A percentile compares a stretch with the other conserved stretches of the same genome.
Conservation (phyloP, 1,140 invertebrate species). For the Saccostrea glomerata region DNA sequence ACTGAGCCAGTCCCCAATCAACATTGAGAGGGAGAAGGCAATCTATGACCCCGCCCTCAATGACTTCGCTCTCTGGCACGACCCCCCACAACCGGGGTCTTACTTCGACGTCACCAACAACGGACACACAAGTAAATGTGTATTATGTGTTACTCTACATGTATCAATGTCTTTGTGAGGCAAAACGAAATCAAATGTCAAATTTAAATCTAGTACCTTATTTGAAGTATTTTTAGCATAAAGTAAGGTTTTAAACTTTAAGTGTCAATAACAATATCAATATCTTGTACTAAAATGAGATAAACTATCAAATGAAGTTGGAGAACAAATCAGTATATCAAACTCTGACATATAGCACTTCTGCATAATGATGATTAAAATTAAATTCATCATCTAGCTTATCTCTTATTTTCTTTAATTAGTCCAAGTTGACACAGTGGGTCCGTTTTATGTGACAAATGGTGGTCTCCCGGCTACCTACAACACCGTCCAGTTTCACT, state of each 20-base stretch:
- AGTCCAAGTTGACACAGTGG: slow-evolving; percentile 66
- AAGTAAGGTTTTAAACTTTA: no score
- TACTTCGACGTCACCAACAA: slow-evolving; percentile 71
- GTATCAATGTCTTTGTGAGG: no score
- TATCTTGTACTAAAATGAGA: background rate
- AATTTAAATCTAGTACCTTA: no score
- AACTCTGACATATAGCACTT: no score
- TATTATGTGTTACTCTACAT: no score
- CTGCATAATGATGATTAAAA: no score
- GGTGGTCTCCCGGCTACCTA: slow-evolving; percentile 70
- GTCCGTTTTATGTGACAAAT: slow-evolving; percentile 70
- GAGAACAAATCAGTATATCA: background rate
- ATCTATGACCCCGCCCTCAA: slow-evolving; percentile 68
- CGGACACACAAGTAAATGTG: slow-evolving; percentile 72
- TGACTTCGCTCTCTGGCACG: slow-evolving; percentile 72
- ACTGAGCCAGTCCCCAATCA: slow-evolving; percentile 72
- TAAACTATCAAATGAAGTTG: background rate
- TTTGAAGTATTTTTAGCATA: no score
- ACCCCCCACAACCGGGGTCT: slow-evolving; percentile 70
- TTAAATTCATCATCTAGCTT: no score
- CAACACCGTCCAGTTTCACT: slow-evolving; percentile 75
- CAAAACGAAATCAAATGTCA: no score
- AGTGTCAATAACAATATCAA: no score
- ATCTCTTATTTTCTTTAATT: background rate
- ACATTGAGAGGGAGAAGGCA: slow-evolving; percentile 67